Percentiles rank a stretch among this genome's conserved stretches.
Conservation (phyloP, 1,140 invertebrate genomes). For the Cotesia chilonis region DNA sequence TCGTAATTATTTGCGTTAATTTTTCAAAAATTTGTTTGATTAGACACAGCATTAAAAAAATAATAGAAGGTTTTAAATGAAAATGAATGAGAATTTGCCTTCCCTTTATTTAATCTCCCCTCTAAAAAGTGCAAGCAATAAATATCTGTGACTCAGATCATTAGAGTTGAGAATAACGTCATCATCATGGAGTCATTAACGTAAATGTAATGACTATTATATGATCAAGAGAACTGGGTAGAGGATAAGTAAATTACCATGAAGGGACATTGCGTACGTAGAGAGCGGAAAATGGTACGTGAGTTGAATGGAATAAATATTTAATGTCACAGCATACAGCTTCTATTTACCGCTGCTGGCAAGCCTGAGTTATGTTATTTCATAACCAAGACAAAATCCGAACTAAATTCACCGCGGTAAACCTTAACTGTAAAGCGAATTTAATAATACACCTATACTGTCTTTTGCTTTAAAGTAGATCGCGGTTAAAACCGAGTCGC, state of each 20-base stretch:
- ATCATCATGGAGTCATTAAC: conserved; percentile 31
- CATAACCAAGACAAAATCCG: conserved; percentile 6
- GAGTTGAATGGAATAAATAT: conserved; percentile 30
- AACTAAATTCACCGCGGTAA: conserved; percentile 11
- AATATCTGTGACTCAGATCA: too few relatives aligned
- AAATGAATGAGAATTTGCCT: too few relatives aligned
- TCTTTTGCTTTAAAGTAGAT: conserved; percentile 38
- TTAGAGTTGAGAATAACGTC: too few relatives aligned
- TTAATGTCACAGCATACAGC: conserved; percentile 9
- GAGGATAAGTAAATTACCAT: conserved; percentile 25
- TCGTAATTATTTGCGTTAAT: too few relatives aligned
- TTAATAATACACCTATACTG: conserved; percentile 29
- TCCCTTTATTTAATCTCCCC: too few relatives aligned
- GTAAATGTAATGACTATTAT: conserved; percentile 27
- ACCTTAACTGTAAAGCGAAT: conserved; percentile 30
- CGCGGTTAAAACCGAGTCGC: conserved; percentile 34
- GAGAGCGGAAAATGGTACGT: conserved; percentile 27
- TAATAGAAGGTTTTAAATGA: too few relatives aligned
- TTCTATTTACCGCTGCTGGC: background rate
- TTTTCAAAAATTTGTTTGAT: too few relatives aligned
- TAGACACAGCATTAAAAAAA: too few relatives aligned
- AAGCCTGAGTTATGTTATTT: background rate
- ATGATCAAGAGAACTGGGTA: background rate
- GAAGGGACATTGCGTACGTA: background rate
- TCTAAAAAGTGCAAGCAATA: too few relatives aligned